A percentile compares a stretch with the other conserved stretches of the same genome.
Evolutionary conservation across 1,140 invertebrate species (phyloP).

Genomic region (Bradysia coprophila): DNA sequence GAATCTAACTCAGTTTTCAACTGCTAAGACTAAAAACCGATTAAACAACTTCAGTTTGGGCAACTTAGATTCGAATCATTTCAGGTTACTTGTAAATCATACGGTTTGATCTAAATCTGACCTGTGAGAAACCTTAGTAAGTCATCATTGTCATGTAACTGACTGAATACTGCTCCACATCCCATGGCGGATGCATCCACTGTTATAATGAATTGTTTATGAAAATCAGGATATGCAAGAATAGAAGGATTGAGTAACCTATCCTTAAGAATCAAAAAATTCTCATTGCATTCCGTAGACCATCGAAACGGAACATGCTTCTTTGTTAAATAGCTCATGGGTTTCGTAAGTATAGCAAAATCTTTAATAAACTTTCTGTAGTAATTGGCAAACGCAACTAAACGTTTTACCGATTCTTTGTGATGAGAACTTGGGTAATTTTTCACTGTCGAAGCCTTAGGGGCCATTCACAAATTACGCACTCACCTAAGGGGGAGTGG

Average conservation of each 20-base stretch:
- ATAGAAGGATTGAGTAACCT: conserved; percentile 8
- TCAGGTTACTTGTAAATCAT: too few relatives aligned
- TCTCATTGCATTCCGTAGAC: conserved; percentile 7
- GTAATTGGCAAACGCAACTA: too few relatives aligned
- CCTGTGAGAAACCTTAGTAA: conserved; percentile 5
- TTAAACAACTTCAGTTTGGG: too few relatives aligned
- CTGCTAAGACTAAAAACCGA: too few relatives aligned
- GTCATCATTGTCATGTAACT: too few relatives aligned
- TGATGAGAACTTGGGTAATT: not conserved
- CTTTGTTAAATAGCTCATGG: too few relatives aligned
- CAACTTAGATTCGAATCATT: too few relatives aligned
- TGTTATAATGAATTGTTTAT: conserved; percentile 14
- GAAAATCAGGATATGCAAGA: conserved; percentile 18
- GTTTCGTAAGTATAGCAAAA: too few relatives aligned
- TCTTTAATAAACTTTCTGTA: conserved; percentile 10
- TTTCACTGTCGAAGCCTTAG: not conserved
- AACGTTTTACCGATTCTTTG: conserved; percentile 8
- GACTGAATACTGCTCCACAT: conserved; percentile 9
- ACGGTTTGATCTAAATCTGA: too few relatives aligned
- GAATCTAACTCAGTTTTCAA: too few relatives aligned
- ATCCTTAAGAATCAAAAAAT: conserved; percentile 10
- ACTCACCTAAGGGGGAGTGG: too few relatives aligned
- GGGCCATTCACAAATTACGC: too few relatives aligned
- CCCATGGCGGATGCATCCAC: conserved; percentile 18
- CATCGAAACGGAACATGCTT: conserved; percentile 9